Evolutionary conservation across 1,140 invertebrate genomes (phyloP).

Genomic region (Cotesia vestalis): DNA sequence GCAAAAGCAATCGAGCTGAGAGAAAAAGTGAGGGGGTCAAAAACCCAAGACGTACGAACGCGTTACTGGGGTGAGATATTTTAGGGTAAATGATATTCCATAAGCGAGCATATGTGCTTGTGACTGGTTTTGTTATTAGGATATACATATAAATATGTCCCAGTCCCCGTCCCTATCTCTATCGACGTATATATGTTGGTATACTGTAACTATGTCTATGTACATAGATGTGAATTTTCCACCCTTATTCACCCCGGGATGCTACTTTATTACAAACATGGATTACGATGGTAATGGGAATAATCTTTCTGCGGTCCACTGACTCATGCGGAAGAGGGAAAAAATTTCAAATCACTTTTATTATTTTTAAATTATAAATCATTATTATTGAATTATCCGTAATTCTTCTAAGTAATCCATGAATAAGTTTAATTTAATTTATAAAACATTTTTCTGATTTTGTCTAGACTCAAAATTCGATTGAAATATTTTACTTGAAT

Average conservation of each 20-base stretch:
- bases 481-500: too few relatives aligned
- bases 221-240: conserved; percentile 30
- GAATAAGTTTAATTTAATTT: too few relatives aligned
- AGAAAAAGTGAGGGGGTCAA: conserved; percentile 19
- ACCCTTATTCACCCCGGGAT: conserved; percentile 51
- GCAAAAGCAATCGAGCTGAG: conserved; percentile 20
- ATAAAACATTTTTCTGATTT: too few relatives aligned
- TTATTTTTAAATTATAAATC: conserved; percentile 2
- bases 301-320: conserved; percentile 48
- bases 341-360: conserved; percentile 12
- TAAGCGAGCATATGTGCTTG: conserved; percentile 62
- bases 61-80: conserved; percentile 52
- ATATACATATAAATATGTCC: too few relatives aligned
- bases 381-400: neutral
- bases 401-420: too few relatives aligned
- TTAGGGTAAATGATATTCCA: conserved; percentile 62
- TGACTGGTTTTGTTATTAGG: conserved; percentile 47
- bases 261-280: conserved; percentile 66
- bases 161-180: too few relatives aligned
- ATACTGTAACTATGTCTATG: neutral
- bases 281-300: conserved; percentile 64
- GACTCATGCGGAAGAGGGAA: conserved; percentile 25
- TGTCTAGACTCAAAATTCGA: too few relatives aligned
- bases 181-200: too few relatives aligned
- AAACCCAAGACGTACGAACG: conserved; percentile 37